Evolutionary conservation across 2,113 vertebrate genomes (phyloP), one percentile per base, ranked within the genome.

Genomic region (Nibea albiflora): DNA sequence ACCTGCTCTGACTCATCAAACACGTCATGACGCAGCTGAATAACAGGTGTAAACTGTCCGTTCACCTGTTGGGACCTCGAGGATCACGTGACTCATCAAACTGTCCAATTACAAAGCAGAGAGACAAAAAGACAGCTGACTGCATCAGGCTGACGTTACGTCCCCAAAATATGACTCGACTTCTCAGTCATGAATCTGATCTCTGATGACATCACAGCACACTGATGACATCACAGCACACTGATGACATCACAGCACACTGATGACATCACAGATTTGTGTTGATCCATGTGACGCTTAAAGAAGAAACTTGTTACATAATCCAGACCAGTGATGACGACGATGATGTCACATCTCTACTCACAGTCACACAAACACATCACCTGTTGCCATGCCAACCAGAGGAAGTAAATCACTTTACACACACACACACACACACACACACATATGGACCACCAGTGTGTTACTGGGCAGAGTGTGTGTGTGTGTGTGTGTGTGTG

Each of bases 351-450:
- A n/a, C 10, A 26, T 44, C 46, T 62, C 50, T 10, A 61, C 58
- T 54, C 3, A 0, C 26, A 1, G 53, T 9, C 78, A 58, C 58
- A 53, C 66, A 64, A 22, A 22, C 79, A 60, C 58, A 47, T 17
- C 42, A 68, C 85, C 90, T 89, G 93, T 95, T 95, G 87, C 94
- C 89, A 93, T 93, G 93, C 61, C 94, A 88, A 95, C 94, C 35
- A 4, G 31, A 47, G 84, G 85, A 88, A 93, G 91, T 92, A 85
- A 83, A 93, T 93, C 90, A 93, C 56, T 50, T 71, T 8, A 78
- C 62, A 61, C 76, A 54, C n/a, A 71, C 66, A 67, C 62, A 63
- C 46, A 35, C 28, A 73, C 42, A 66, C 49, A 69, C 56, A 26
- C 20, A 44, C n/a, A 26, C 11, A 35, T 39, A 61, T 39, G 35